phyloP scores from a whole-genome alignment of 2,113 vertebrate genomes.

The Cervus canadensis region DNA sequence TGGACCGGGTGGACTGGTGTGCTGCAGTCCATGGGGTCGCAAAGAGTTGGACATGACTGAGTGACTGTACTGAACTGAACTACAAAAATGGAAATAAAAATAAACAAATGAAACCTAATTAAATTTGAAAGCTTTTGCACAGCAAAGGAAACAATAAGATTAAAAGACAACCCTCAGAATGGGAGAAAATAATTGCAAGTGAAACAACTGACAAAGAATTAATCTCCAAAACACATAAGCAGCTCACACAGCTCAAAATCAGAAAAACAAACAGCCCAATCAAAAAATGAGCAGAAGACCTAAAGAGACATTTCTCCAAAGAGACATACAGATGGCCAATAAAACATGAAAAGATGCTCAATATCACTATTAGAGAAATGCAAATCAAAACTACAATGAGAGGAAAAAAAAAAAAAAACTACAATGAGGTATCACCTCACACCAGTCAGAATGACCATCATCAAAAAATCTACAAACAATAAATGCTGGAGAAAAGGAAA shows the following conservation, averaged over 20 bases:
- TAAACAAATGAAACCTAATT: neutral
- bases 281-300: neutral
- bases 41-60: neutral
- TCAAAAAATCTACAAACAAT: neutral
- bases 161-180: neutral
- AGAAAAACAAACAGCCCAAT: neutral
- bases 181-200: neutral
- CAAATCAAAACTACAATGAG: neutral
- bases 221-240: neutral
- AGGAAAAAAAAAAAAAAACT: neutral
- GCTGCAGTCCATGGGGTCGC: neutral
- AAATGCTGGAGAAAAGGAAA: neutral
- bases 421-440: neutral
- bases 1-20: neutral
- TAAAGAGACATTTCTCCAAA: neutral
- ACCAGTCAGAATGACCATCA: neutral
- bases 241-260: neutral
- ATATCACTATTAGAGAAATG: neutral
- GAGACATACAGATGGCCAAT: neutral
- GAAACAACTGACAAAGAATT: neutral
- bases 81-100: neutral
- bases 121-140: neutral
- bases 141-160: neutral
- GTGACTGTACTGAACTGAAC: neutral
- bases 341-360: neutral